phyloP scores from a whole-genome alignment of 2,797 vertebrate genomes.

The Xenopus petersii region DNA sequence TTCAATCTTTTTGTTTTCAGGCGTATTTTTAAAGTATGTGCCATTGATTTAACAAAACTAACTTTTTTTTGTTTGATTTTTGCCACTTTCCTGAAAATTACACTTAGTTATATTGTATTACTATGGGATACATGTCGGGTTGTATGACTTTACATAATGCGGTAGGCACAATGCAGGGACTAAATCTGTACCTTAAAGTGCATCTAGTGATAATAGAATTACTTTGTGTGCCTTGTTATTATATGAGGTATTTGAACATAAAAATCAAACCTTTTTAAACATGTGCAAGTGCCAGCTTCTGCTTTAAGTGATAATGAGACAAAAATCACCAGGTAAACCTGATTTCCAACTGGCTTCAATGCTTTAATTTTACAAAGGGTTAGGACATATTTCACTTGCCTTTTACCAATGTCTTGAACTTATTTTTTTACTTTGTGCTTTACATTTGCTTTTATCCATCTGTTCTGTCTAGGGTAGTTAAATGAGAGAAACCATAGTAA shows the following conservation, averaged over 20 bases:
- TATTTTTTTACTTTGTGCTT: conserved; percentile 16
- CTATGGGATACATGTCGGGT: neutral
- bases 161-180: neutral
- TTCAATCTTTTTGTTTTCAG: too few relatives aligned
- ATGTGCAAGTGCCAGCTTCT: neutral
- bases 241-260: neutral
- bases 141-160: neutral
- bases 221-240: neutral
- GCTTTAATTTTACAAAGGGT: conserved; percentile 12
- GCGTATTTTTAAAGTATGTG: too few relatives aligned
- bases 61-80: too few relatives aligned
- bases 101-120: too few relatives aligned
- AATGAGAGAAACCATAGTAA: conserved; percentile 8
- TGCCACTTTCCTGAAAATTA: too few relatives aligned
- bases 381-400: conserved; percentile 13
- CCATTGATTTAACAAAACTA: too few relatives aligned
- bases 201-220: neutral
- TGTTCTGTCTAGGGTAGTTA: conserved; percentile 20
- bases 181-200: neutral
- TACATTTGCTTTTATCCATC: conserved; percentile 26
- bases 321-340: conserved; percentile 31
- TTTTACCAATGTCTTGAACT: conserved; percentile 7
- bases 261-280: neutral
- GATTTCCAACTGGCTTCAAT: conserved; percentile 21
- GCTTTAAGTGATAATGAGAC: conserved; percentile 20